These are phyloP conservation scores for Drosophila nr. medialis DNA, from an alignment of 2,888 invertebrate genomes.

Conservation along the genomic window DNA sequence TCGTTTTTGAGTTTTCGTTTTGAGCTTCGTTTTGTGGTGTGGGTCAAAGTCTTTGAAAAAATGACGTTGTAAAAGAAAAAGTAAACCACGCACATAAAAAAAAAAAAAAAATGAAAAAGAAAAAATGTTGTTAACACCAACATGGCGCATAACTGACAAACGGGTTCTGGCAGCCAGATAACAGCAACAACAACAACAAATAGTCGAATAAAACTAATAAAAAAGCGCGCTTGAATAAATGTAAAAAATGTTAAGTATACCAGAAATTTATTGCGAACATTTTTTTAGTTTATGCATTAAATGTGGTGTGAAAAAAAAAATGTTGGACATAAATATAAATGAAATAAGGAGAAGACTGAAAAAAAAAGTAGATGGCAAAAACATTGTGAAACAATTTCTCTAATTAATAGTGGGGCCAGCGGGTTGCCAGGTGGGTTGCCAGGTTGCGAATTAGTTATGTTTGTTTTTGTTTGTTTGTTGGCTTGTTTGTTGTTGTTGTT, in stretches of 20 bases:
- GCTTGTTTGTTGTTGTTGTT: slow-evolving; percentile 10
- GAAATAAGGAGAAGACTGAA: slow-evolving; percentile 23
- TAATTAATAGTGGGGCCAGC: slow-evolving; percentile 67
- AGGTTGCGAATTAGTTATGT: not conserved
- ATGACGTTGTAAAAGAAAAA: slow-evolving; percentile 76
- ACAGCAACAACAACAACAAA: slow-evolving; percentile 11
- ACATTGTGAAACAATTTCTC: slow-evolving; percentile 73
- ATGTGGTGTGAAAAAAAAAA: slow-evolving; percentile 55
- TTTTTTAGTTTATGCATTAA: slow-evolving; percentile 41
- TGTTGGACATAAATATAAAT: slow-evolving; percentile 34
- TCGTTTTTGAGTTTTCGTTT: too few relatives aligned
- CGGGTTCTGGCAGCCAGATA: slow-evolving; percentile 56
- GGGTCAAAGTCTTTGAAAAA: slow-evolving; percentile 78
- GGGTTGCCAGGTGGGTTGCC: not conserved
- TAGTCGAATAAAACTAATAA: not conserved
- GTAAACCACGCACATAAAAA: slow-evolving; percentile 66
- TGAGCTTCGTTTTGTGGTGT: slow-evolving; percentile 40
- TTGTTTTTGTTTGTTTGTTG: slow-evolving; percentile 1
- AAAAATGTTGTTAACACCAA: slow-evolving; percentile 58
- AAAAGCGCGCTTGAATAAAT: slow-evolving; percentile 66
- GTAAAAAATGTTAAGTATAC: slow-evolving; percentile 74
- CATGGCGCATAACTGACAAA: slow-evolving; percentile 64
- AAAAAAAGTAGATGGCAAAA: slow-evolving; percentile 3
- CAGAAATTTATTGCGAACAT: slow-evolving; percentile 68
- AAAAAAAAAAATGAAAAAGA: slow-evolving; percentile 9